Evolutionary conservation across 2,888 invertebrate species (phyloP), one percentile per base, ranked within the genome.

Genomic region (Microctonus hyperodae): DNA sequence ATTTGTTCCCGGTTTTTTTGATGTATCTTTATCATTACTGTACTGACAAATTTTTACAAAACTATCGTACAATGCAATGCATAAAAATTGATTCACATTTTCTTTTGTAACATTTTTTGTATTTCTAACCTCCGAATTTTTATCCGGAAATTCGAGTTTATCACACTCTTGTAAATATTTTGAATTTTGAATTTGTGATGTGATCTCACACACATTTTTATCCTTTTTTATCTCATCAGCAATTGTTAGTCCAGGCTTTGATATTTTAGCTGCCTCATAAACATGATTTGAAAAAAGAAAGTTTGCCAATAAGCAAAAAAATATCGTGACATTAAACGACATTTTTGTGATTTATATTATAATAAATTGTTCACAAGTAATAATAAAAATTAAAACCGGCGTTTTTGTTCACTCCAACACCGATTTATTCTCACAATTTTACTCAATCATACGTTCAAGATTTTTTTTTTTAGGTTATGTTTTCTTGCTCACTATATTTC

Each of bases 61-160:
- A 11, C 71, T 61, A 28, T 76, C 78, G 25, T 76, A 72, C 4
- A 78, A 31, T 20, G 68, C 71, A 5, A 78, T 60, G 48, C 79
- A 79, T n/a, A 79, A 23, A 44, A 73, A 73, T 5, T 20, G 64
- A 11, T 69, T 25, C 1, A 20, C 7, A 13, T 11, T 55, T 0
- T 1, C 20, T 0, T 48, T 13, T 20, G 16, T n/a, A 7, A n/a
- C n/a, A n/a, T n/a, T n/a, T n/a, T n/a, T n/a, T n/a, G n/a, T n/a
- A n/a, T n/a, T n/a, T n/a, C n/a, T n/a, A n/a, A 72, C 20, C 0
- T 37, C n/a, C 6, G 23, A 10, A 3, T 23, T 9, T 13, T 2
- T 53, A 2, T 2, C 22, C 7, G 67, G 62, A 53, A 40, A 65
- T 11, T 22, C 11, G 1, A 58, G 1, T 2, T 57, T 16, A 6